Conservation (phyloP, 1,140 invertebrate genomes). For the Vanessa atalanta region DNA sequence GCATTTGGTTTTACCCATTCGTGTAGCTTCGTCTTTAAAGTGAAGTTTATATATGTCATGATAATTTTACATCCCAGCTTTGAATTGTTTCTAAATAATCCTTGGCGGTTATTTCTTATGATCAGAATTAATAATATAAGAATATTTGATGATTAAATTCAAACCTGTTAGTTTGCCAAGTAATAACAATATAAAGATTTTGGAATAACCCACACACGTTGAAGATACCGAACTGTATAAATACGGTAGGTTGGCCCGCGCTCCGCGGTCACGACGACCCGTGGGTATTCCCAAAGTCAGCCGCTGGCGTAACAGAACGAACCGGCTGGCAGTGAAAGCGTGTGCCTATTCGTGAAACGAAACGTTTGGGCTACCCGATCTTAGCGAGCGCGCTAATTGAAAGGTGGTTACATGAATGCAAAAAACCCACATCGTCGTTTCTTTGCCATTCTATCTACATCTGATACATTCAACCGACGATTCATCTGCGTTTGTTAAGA, state of each 20-base stretch:
- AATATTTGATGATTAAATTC: background rate
- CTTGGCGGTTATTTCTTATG: background rate
- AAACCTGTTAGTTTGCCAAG: background rate
- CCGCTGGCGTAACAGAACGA: conserved; percentile 27
- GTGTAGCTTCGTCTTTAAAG: conserved; percentile 24
- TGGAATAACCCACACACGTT: conserved; percentile 26
- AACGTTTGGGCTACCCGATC: conserved; percentile 26
- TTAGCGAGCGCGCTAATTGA: conserved; percentile 18
- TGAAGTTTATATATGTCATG: background rate
- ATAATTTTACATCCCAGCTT: background rate
- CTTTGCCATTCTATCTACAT: background rate
- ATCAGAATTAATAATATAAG: background rate
- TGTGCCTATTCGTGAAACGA: conserved; percentile 19
- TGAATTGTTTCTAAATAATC: background rate
- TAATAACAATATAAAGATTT: conserved; percentile 13
- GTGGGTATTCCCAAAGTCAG: conserved; percentile 38
- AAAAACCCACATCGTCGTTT: conserved; percentile 3
- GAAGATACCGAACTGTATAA: conserved; percentile 22
- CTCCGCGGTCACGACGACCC: conserved; percentile 16
- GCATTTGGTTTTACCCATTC: conserved; percentile 58
- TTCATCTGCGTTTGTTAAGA: too few relatives aligned
- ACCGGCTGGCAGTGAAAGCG: conserved; percentile 36
- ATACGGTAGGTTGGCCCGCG: conserved; percentile 28
- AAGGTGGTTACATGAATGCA: conserved; percentile 27
- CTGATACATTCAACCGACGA: background rate